phyloP scores from a whole-genome alignment of 2,113 vertebrate species.

The Anarrhichthys ocellatus region DNA sequence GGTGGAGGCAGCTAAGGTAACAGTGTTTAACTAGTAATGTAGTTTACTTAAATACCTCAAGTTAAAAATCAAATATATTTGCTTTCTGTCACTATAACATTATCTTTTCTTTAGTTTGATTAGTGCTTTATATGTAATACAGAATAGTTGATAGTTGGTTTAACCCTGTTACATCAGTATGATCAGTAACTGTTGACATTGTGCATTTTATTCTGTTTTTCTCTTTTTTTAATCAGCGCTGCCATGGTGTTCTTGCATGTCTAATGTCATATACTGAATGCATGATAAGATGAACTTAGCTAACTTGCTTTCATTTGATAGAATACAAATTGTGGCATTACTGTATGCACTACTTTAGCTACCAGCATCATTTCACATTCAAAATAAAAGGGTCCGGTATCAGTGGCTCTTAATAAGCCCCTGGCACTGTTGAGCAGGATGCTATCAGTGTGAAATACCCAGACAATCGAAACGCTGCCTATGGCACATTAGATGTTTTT shows the following conservation, averaged over 20 bases:
- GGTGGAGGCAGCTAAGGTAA: constrained; percentile 99
- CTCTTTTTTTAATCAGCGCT: background rate
- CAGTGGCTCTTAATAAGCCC: constrained; percentile 65
- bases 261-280: background rate
- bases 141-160: background rate
- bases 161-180: background rate
- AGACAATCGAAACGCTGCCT: constrained; percentile 59
- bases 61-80: background rate
- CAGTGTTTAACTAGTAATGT: constrained; percentile 11
- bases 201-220: background rate
- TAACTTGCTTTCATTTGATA: constrained; percentile 36
- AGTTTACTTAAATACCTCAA: background rate
- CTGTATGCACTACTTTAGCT: constrained; percentile 19
- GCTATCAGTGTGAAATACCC: constrained; percentile 70
- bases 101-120: background rate
- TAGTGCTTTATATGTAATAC: background rate
- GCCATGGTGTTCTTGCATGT: background rate
- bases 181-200: background rate
- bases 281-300: constrained; percentile 18
- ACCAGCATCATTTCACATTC: constrained; percentile 41
- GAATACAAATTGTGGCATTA: constrained; percentile 44
- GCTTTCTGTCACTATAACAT: background rate
- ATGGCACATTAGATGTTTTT: constrained; percentile 73
- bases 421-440: constrained; percentile 47
- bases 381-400: constrained; percentile 55